phyloP scores from a whole-genome alignment of 2,797 vertebrate species.

The Channallabes apus region DNA sequence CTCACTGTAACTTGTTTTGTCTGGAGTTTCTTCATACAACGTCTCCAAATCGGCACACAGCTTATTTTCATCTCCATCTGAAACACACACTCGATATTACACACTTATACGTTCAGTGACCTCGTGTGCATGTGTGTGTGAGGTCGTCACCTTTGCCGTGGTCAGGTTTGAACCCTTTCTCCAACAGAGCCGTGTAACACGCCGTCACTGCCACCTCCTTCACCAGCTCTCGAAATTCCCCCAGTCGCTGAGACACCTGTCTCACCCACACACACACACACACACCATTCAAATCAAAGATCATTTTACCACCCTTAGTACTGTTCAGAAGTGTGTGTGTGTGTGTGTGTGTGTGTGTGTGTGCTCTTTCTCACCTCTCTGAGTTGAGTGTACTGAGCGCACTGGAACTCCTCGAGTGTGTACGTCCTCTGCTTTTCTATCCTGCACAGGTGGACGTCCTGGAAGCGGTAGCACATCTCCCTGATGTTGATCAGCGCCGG shows the following conservation, averaged over 20 bases:
- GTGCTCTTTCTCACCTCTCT: constrained; percentile 67
- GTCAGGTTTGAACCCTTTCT: constrained; percentile 65
- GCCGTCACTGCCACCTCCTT: constrained; percentile 77
- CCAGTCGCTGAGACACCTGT: constrained; percentile 71
- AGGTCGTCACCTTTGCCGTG: constrained; percentile 50
- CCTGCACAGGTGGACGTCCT: constrained; percentile 72
- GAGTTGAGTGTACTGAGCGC: constrained; percentile 68
- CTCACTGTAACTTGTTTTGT: constrained; percentile 67
- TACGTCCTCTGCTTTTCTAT: constrained; percentile 74
- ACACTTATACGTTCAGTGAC: background rate
- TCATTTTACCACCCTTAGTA: too few species aligned
- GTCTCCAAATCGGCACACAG: constrained; percentile 41
- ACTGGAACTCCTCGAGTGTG: constrained; percentile 77
- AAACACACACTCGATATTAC: constrained; percentile 3
- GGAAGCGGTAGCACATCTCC: constrained; percentile 79
- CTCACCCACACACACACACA: constrained; percentile 5
- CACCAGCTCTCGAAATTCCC: constrained; percentile 77
- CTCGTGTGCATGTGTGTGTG: constrained; percentile 35
- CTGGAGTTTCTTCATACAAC: constrained; percentile 60
- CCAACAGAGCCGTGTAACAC: constrained; percentile 70
- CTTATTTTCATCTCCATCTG: constrained; percentile 43
- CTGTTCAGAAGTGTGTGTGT: too few species aligned
- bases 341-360: background rate
- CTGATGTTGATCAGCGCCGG: constrained; percentile 81
- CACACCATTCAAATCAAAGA: too few species aligned